Evolutionary conservation across 2,113 vertebrate species (phyloP), one percentile per base, ranked within the genome.

Genomic region (Gallinago paraguaiae): DNA sequence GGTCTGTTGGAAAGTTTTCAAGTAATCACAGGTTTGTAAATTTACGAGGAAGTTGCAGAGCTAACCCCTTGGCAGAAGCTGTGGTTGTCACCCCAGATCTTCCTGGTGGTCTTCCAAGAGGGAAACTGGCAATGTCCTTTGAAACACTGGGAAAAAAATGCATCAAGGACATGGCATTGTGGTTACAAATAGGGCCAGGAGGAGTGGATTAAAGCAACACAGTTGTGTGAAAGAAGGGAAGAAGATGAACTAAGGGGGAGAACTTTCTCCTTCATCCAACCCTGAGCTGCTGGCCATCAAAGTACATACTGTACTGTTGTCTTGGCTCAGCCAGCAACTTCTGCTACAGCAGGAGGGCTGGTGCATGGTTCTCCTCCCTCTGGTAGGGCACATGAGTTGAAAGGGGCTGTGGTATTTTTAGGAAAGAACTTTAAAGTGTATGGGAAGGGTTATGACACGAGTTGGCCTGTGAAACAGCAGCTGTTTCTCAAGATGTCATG

Each of bases 361-460:
- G 24, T 41, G 48, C 25, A 19, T 1, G 3, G 30, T 17, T 10
- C 48, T 90, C 4, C 59, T 85, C n/a, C 27, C 23, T 69, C 78
- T 1, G 11, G 10, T 3, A 50, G 22, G 31, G 71, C 84, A 69
- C 0, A 0, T 25, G 71, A 56, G 30, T 16, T 3, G 2, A 23
- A 72, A 69, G 9, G 17, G 17, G 28, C 19, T 0, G 0, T 22
- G 71, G 16, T 94, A 93, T 93, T 95, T 96, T 95, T 95, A 97
- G 82, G 28, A 65, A 94, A 80, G 63, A 90, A 25, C 31, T 72
- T 54, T 70, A 43, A 76, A 61, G 3, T 63, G 1, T 86, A 64
- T 91, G 93, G 87, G 93, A 97, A 96, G 41, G 87, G 90, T 95
- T 87, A 63, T 25, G 92, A 90, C 82, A 78, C 0, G n/a, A 69